Evolutionary conservation across 2,888 invertebrate species (phyloP).

Genomic region (Orthosia gracilis): DNA sequence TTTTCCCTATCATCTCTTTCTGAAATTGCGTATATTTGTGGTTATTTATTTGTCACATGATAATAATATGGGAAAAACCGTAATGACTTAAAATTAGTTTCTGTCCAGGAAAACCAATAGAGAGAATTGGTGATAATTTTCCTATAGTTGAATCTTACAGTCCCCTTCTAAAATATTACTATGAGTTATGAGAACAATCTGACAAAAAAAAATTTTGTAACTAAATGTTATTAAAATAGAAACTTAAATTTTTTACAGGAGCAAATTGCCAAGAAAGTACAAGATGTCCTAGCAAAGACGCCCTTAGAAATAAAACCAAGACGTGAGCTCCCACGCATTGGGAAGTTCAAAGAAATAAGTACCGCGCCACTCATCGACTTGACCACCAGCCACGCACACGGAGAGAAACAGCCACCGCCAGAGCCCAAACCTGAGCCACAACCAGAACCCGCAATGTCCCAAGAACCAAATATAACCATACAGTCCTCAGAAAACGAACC

Average conservation of each 20-base stretch:
- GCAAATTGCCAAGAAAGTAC: constrained; percentile 94
- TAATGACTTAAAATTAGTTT: neutral
- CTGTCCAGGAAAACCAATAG: constrained; percentile 1
- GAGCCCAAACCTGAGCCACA: constrained; percentile 42
- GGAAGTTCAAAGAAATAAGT: constrained; percentile 76
- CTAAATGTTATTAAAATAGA: neutral
- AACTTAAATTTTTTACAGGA: constrained; percentile 87
- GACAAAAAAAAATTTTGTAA: neutral
- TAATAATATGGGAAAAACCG: constrained; percentile 8
- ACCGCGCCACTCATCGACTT: constrained; percentile 80
- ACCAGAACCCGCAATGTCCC: constrained; percentile 7
- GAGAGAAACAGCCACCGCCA: constrained; percentile 49
- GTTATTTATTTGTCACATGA: neutral
- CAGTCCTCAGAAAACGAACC: constrained; percentile 65
- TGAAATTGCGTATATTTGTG: constrained; percentile 26
- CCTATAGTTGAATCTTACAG: neutral
- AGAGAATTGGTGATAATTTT: constrained; percentile 1
- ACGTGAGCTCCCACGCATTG: constrained; percentile 80
- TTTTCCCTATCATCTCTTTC: neutral
- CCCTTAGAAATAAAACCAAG: constrained; percentile 92
- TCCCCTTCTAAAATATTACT: neutral
- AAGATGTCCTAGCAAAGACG: constrained; percentile 93
- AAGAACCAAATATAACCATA: constrained; percentile 58
- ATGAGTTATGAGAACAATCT: neutral
- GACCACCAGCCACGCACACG: constrained; percentile 42